Evolutionary conservation across 1,140 invertebrate genomes (phyloP).

Genomic region (Plodia interpunctella): DNA sequence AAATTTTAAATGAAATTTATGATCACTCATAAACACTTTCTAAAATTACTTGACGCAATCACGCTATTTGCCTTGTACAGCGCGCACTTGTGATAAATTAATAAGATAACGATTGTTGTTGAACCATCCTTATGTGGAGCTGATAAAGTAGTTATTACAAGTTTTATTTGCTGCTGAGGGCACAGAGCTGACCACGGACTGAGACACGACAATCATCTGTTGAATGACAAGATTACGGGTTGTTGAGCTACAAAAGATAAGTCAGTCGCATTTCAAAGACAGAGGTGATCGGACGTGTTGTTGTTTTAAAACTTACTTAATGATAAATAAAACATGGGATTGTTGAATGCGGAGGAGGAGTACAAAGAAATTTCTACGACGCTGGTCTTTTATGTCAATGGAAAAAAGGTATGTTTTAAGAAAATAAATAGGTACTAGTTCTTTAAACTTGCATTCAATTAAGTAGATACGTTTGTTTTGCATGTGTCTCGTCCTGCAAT

Average conservation of each 20-base stretch:
- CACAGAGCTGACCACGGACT: too few species aligned
- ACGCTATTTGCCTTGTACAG: not conserved
- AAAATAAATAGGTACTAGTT: too few species aligned
- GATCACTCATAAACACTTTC: not conserved
- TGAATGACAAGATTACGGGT: not conserved
- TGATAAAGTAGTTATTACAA: conserved; percentile 12
- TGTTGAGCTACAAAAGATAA: not conserved
- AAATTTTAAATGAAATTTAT: too few species aligned
- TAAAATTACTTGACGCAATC: not conserved
- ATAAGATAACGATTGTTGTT: conserved; percentile 6
- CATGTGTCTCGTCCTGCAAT: too few species aligned
- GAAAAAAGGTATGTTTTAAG: conserved; percentile 52
- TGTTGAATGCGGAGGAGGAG: conserved; percentile 51
- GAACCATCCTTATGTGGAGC: conserved; percentile 5
- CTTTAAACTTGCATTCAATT: too few species aligned
- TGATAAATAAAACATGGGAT: conserved; percentile 36
- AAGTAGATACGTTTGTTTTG: not conserved
- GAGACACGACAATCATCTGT: not conserved
- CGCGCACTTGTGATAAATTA: not conserved
- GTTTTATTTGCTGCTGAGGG: not conserved
- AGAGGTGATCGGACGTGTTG: not conserved
- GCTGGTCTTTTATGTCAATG: conserved; percentile 62
- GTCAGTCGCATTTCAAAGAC: conserved; percentile 8
- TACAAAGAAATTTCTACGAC: conserved; percentile 34
- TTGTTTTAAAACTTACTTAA: not conserved